Conservation (phyloP, 35 echinoderm and acorn worm genomes). For the Holothuria glaberrima region DNA sequence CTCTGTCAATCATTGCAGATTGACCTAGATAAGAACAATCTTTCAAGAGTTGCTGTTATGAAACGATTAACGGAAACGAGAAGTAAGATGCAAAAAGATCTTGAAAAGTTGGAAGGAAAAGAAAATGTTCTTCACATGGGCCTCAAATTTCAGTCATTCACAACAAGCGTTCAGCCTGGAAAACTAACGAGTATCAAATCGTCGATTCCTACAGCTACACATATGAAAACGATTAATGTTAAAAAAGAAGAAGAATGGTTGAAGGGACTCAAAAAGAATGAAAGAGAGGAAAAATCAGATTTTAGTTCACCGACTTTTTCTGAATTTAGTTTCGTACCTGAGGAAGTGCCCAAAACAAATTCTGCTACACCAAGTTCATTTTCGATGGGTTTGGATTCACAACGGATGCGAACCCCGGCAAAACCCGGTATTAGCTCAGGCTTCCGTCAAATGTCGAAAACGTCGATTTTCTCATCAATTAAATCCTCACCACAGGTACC, state of each 20-base stretch:
- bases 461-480: too few relatives aligned
- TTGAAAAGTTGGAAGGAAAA: background rate
- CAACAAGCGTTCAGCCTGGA: background rate
- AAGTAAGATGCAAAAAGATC: background rate
- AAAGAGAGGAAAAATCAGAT: too few relatives aligned
- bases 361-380: too few relatives aligned
- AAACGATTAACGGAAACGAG: background rate
- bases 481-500: too few relatives aligned
- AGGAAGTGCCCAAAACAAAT: too few relatives aligned
- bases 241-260: background rate
- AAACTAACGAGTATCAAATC: background rate
- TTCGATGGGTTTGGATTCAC: too few relatives aligned
- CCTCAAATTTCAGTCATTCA: background rate
- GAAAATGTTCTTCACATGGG: background rate
- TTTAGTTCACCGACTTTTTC: too few relatives aligned
- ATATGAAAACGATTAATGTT: background rate
- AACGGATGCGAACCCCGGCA: too few relatives aligned
- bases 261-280: too few relatives aligned
- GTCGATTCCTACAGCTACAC: background rate
- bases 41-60: background rate
- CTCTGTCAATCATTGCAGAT: background rate
- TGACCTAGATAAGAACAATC: background rate
- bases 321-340: too few relatives aligned
- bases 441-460: too few relatives aligned
- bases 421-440: too few relatives aligned